Percentiles rank a stretch among this genome's conserved stretches.
These are phyloP conservation scores for Drosophila gunungcola DNA, from an alignment of 1,140 invertebrate species.

Conservation along the genomic window DNA sequence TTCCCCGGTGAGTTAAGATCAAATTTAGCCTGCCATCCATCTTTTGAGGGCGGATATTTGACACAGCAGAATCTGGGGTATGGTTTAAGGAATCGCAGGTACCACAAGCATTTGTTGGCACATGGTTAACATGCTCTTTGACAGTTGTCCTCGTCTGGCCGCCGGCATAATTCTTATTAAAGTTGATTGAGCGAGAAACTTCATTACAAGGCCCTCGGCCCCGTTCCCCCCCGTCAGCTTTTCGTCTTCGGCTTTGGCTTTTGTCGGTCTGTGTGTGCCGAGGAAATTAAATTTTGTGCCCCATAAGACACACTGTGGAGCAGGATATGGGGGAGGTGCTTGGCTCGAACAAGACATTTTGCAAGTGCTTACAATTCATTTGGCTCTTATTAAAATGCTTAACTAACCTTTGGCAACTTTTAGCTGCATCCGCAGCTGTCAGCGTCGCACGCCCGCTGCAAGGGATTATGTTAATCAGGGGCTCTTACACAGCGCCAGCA, in stretches of 20 bases:
- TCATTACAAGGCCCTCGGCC: slow-evolving; percentile 58
- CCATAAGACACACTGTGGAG: slow-evolving; percentile 52
- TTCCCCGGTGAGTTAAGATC: slow-evolving; percentile 6
- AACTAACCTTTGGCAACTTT: slow-evolving; percentile 76
- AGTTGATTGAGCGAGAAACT: slow-evolving; percentile 82
- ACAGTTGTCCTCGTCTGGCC: slow-evolving; percentile 55
- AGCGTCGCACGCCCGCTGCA: slow-evolving; percentile 65
- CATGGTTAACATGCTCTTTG: slow-evolving; percentile 75
- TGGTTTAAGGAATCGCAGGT: slow-evolving; percentile 9
- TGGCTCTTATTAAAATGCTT: slow-evolving; percentile 77
- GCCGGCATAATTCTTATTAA: slow-evolving; percentile 73
- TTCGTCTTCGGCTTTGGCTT: slow-evolving; percentile 9
- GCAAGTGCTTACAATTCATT: slow-evolving; percentile 82
- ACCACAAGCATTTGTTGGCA: slow-evolving; percentile 56
- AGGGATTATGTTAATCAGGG: slow-evolving; percentile 81
- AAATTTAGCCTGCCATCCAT: slow-evolving; percentile 34
- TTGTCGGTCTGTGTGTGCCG: slow-evolving; percentile 16
- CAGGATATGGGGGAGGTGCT: background rate
- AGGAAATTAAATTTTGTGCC: slow-evolving; percentile 79
- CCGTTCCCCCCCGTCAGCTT: background rate
- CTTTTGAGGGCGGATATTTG: slow-evolving; percentile 34
- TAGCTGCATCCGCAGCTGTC: slow-evolving; percentile 68
- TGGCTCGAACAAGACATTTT: slow-evolving; percentile 47
- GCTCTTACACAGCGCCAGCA: slow-evolving; percentile 54
- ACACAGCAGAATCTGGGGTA: slow-evolving; percentile 22